Base-by-base conservation (phyloP, 2,113 vertebrate species). In the Tyto alba region DNA sequence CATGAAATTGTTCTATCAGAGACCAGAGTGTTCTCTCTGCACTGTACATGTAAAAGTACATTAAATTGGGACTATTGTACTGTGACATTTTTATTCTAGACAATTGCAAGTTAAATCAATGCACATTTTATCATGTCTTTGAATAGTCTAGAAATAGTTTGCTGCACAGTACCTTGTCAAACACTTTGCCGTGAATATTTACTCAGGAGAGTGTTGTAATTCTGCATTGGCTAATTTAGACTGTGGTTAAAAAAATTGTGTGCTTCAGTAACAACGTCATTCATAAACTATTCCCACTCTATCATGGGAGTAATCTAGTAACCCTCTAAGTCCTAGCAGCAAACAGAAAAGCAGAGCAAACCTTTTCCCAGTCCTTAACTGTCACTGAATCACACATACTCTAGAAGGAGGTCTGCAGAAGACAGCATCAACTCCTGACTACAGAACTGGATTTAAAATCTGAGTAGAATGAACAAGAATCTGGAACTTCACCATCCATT, bases 101-200 rank as follows among this genome's bases (percentile, higher is more conserved):
- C 89, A 89, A 96, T n/a, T 85, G 69, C 48, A 80, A 79, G 81
- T 48, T 55, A 95, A 87, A 91, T 94, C 64, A 89, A 32, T 52
- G 77, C 43, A 82, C 43, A 25, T 84, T 91, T 82, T 50, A 56
- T 87, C 84, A 30, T 14, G 55, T 36, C 77, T 71, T 78, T 45
- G 34, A 56, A 62, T 50, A n/a, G 64, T 29, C 84, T 87, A 43
- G 87, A 41, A 94, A 63, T 26, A 72, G 62, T 67, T 72, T 38
- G 7, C 16, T 56, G 48, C 52, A 27, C 83, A 50, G 64, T 56
- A 26, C 38, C 59, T 89, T 72, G 16, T 57, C 55, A 84, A 55
- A 40, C 2, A 6, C 52, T 55, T 47, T 68, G 64, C 23, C 0
- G 0, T 56, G 77, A 59, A 30, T 79, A 69, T 84, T 94, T 91